Evolutionary conservation across 2,797 vertebrate genomes (phyloP), one percentile per base, ranked within the genome.

Genomic region (Melanotaenia boesemani): DNA sequence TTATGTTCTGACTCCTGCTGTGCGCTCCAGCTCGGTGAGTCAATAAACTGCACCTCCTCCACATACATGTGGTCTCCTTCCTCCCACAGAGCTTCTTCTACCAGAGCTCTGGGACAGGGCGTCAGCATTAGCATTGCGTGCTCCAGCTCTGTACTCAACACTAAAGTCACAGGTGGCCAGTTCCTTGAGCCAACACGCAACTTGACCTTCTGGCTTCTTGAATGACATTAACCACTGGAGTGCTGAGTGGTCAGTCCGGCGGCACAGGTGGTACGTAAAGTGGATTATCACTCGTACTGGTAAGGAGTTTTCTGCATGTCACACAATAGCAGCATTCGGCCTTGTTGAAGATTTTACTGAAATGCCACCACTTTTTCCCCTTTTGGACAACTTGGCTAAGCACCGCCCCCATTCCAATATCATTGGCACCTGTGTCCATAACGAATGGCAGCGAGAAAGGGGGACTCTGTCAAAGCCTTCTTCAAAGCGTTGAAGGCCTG

Each of bases 391-490:
- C 3, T 34, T 69, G 55, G 0, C 50, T 2, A 11, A 73, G 5
- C 4, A 67, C 56, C 2, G 37, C 63, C 0, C 52, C 69, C 3
- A 22, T 15, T 0, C 37, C 37, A 0, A 67, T 37, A 15, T 20
- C 20, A 5, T 67, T 75, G 15, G 36, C 68, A 4, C 74, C 61
- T 34, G n/a, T 73, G 10, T 79, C 34, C 0, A 69, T 22, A 1
- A 50, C 11, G 3, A 69, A 72, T 0, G 50, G 63, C 4, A 63
- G 11, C 0, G 2, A 72, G 34, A 8, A 34, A 5, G 34, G 61
- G 39, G 0, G 59, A 20, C 11, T 56, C 26, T 8, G 1, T 7
- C 9, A 58, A 12, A 26, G 24, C 41, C 10, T 30, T 32, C 13
- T 61, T 39, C n/a, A 61, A 26, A 16, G n/a, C 6, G 11, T 1